Conservation (phyloP, 2,113 vertebrate genomes). For the Hydrolagus affinis region DNA sequence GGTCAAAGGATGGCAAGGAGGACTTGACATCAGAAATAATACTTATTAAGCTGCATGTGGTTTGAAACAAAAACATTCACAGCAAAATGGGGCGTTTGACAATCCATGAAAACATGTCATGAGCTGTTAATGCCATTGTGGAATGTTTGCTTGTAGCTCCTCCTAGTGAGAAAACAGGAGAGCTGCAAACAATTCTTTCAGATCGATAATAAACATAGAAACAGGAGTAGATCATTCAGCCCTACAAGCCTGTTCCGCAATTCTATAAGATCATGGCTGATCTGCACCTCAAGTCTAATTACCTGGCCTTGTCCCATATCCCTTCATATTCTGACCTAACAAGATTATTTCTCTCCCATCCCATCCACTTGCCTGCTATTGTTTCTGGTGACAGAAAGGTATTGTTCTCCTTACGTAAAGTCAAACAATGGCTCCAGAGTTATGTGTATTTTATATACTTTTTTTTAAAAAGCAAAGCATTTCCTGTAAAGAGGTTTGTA, state of each 20-base stretch:
- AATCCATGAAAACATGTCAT: not conserved
- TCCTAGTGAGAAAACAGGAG: not conserved
- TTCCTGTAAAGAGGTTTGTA: conserved; percentile 69
- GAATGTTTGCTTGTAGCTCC: not conserved
- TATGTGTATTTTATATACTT: conserved; percentile 18
- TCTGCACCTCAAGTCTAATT: too few species aligned
- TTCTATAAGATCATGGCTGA: too few species aligned
- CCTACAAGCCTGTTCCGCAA: too few species aligned
- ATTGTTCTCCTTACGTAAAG: not conserved
- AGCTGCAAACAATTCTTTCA: not conserved
- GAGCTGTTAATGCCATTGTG: not conserved
- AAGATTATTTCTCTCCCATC: too few species aligned
- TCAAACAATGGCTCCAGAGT: not conserved
- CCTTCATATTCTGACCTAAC: too few species aligned
- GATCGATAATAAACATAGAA: not conserved
- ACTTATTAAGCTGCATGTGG: not conserved
- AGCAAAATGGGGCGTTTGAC: not conserved
- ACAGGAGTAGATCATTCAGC: too few species aligned
- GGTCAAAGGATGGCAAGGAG: not conserved
- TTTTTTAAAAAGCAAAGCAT: conserved; percentile 58
- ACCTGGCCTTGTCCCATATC: too few species aligned
- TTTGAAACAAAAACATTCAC: not conserved
- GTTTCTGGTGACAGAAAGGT: not conserved
- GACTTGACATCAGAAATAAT: not conserved
- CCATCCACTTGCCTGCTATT: not conserved